Evolutionary conservation across 2,797 vertebrate species (phyloP), one percentile per base, ranked within the genome.

Genomic region (Choloepus didactylus): DNA sequence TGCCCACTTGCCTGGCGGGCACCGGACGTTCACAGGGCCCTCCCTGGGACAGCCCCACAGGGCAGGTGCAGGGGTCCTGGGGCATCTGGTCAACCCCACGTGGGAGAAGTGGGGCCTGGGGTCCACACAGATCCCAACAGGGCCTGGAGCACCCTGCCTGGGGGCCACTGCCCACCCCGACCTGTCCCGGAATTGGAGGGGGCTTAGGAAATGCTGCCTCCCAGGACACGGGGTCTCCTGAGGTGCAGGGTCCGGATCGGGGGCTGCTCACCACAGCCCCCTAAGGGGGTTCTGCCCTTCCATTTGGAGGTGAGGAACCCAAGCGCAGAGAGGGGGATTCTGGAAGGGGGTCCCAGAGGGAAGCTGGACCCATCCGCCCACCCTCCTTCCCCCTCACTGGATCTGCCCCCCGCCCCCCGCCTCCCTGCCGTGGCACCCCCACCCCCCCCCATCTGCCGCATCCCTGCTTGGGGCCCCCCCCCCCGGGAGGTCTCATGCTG

Each of bases 1-100:
- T n/a, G 7, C 27, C 2, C 6, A 21, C 66, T 5, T 2, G 0
- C 16, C 8, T n/a, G 54, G 16, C 16, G 0, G 9, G 38, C n/a
- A 3, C 25, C 2, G 18, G 70, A 46, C 5, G 44, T 21, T 5
- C 18, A 27, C 0, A 27, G 56, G 49, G 5, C 69, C 5, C 60
- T 23, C 54, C 44, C 59, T 31, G 12, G 27, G 10, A 1, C 15
- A 11, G 10, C 9, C 29, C 54, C 27, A 1, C 7, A 41, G 10
- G 27, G 11, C 6, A 76, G 29, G 5, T 1, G 16, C 21, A 16
- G 54, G 44, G 54, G 23, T 54, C 79, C 60, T 4, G 6, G 41
- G 51, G 10, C 6, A 9, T 69, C 69, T 6, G 75, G 44, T 29
- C 5, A 0, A 29, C 66, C 35, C 21, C 16, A 0, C 1, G 3